These are phyloP conservation scores for Chrysogorgia sp. DNA, from an alignment of 92 coral and sea anemone species.

Conservation along the genomic window DNA sequence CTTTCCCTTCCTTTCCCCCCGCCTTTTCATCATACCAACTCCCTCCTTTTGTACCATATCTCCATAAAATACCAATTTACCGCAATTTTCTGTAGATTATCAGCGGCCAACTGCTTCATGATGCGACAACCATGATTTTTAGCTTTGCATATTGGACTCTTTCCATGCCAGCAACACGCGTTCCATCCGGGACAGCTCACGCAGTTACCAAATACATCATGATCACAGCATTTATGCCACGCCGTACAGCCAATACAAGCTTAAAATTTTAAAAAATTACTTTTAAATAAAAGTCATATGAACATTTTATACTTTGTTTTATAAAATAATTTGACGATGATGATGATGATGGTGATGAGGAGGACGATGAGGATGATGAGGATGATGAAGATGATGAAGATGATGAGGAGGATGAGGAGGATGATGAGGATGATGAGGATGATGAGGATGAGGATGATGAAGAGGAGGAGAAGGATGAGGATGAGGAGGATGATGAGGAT, in stretches of 20 bases:
- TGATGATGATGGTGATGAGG: no score
- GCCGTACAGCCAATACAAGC: slow-evolving; percentile 97
- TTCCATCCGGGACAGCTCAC: slow-evolving; percentile 99
- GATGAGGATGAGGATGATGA: no score
- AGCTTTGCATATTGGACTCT: slow-evolving; percentile 93
- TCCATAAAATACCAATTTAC: slow-evolving; percentile 36
- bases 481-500: no score
- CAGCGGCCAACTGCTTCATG: slow-evolving; percentile 83
- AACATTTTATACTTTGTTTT: no score
- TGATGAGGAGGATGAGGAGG: no score
- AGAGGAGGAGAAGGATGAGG: no score
- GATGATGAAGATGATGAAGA: no score
- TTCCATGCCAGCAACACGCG: slow-evolving; percentile 90
- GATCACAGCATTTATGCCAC: slow-evolving; percentile 94
- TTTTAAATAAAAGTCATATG: background rate
- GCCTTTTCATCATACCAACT: no score
- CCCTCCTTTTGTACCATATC: no score
- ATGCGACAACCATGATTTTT: slow-evolving; percentile 91
- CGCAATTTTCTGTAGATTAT: slow-evolving; percentile 82
- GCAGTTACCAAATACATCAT: slow-evolving; percentile 96
- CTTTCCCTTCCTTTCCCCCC: background rate
- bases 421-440: no score
- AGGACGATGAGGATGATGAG: no score
- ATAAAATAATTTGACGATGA: no score
- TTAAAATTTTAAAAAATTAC: slow-evolving; percentile 14